Conservation (phyloP, 2,888 invertebrate species). For the Hipparchia semele region DNA sequence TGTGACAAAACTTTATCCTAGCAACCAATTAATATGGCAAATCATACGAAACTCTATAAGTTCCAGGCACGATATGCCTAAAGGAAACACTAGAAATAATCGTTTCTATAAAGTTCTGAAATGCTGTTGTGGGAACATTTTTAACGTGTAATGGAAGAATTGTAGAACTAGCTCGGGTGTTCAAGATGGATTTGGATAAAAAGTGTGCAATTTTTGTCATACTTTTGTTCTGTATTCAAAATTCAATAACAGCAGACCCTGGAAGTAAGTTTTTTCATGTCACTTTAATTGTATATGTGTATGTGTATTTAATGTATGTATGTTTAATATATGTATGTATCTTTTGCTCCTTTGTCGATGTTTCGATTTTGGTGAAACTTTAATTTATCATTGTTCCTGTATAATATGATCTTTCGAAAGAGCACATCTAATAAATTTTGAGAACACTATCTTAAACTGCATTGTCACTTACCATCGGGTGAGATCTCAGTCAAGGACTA, state of each 20-base stretch:
- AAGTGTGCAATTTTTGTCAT: conserved; percentile 54
- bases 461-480: too few species aligned
- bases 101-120: conserved; percentile 34
- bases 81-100: conserved; percentile 20
- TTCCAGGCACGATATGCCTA: conserved; percentile 26
- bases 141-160: conserved; percentile 73
- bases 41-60: conserved; percentile 33
- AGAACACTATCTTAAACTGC: too few species aligned
- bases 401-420: too few species aligned
- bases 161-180: conserved; percentile 76
- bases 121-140: conserved; percentile 42
- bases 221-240: conserved; percentile 50
- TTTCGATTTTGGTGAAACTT: neutral
- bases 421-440: too few species aligned
- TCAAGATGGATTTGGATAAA: conserved; percentile 65
- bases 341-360: neutral
- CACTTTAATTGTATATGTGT: too few species aligned
- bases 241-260: conserved; percentile 56
- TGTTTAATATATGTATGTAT: neutral
- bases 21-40: conserved; percentile 61
- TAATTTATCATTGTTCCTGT: neutral
- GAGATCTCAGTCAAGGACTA: too few species aligned
- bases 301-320: too few species aligned
- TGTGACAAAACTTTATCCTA: conserved; percentile 73
- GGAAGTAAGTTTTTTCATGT: conserved; percentile 54